Base-by-base conservation (phyloP, 2,888 invertebrate species). In the Tubulanus polymorphus region DNA sequence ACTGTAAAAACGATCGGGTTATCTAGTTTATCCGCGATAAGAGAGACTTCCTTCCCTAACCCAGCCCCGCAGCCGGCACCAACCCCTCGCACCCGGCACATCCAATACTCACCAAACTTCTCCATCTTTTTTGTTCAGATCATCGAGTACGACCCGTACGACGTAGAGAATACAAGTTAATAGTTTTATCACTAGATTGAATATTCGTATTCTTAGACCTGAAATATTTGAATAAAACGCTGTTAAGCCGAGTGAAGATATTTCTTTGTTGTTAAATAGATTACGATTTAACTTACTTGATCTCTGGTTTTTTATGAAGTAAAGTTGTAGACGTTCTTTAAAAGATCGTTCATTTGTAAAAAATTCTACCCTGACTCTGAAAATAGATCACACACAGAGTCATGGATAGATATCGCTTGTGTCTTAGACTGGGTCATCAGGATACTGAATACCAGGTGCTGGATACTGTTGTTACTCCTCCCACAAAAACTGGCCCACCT, bases 331-430 rank as follows among this genome's bases (percentile, higher is more conserved):
- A 82, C 95, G 87, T 85, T 96, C 94, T 85, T 96, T 96, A 83
- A 96, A 90, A 77, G 94, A 95, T 80, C 95, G 95, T 84, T 97
- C 96, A 84, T 96, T 95, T 78, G 95, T 95, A 83, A 96, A 97
- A 82, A 96, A 97, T 83, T 97, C 96, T 81, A 97, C 96, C 73
- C 95, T 91, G 72, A 97, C 96, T 86, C 96, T 97, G 89, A 47
- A 89, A 90, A 84, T 82, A 73, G 75, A 73, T 53, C 23, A 55
- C 50, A 29, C 48, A 15, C 20, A 47, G 25, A 37, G 3, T 5
- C 12, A 54, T 20, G n/a, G 20, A 41, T 18, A 15, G 23, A 26
- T 18, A 41, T 47, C 37, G 3, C 30, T 3, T 46, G 2, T n/a
- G 3, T 53, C 12, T 54, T 15, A 18, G 6, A 3, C 2, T 20